phyloP scores from a whole-genome alignment of 92 coral and sea anemone genomes.

The Bergia puertoricense region DNA sequence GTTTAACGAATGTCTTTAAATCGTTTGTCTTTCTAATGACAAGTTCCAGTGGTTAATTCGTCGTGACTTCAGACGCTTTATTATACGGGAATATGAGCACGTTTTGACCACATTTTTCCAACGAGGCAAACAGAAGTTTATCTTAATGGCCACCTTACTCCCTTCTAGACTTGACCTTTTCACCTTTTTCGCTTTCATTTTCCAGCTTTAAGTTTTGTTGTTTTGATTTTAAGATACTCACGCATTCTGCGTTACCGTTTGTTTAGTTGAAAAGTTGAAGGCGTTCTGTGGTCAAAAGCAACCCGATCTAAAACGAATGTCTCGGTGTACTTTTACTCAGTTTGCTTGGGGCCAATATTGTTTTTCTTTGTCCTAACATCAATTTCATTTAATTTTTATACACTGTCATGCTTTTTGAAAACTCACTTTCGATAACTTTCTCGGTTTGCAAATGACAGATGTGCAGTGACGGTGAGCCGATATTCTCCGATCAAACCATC shows the following conservation, averaged over 20 bases:
- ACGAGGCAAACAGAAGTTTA: slow-evolving; percentile 39
- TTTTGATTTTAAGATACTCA: slow-evolving; percentile 1
- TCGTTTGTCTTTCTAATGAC: not conserved
- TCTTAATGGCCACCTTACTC: slow-evolving; percentile 25
- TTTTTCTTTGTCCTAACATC: slow-evolving; percentile 1
- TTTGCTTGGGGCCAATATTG: slow-evolving; percentile 24
- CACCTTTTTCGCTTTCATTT: slow-evolving; percentile 26
- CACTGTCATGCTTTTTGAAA: not conserved
- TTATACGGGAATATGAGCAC: slow-evolving; percentile 22
- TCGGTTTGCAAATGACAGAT: not conserved
- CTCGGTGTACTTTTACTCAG: not conserved
- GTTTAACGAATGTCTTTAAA: slow-evolving; percentile 14
- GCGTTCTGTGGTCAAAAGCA: slow-evolving; percentile 5
- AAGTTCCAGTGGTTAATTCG: slow-evolving; percentile 10
- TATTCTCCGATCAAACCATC: not conserved
- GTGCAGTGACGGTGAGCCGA: not conserved
- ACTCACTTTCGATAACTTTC: not conserved
- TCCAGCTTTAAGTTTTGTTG: slow-evolving; percentile 27
- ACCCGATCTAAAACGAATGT: not conserved
- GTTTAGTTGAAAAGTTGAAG: not conserved
- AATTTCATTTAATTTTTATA: not conserved
- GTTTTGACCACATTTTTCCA: slow-evolving; percentile 4
- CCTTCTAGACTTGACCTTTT: slow-evolving; percentile 37
- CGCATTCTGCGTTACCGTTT: slow-evolving; percentile 30
- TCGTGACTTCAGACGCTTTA: slow-evolving; percentile 31